A percentile compares a stretch with the other conserved stretches of the same genome.
Evolutionary conservation across 2,113 vertebrate species (phyloP).

Genomic region (Xiphias gladius): DNA sequence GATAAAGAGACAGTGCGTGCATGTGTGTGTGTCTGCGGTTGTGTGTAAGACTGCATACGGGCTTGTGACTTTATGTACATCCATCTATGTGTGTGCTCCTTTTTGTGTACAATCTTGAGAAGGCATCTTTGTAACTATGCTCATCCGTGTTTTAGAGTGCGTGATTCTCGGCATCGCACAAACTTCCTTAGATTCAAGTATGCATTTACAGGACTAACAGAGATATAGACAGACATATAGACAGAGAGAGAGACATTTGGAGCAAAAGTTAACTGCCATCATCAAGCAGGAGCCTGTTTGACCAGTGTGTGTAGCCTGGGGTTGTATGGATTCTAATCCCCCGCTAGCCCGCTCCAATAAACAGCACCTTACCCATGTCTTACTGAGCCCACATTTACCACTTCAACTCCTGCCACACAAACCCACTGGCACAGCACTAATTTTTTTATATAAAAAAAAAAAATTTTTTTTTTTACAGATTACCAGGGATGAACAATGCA

Average conservation of each 20-base stretch:
- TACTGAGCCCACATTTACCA: slow-evolving; percentile 60
- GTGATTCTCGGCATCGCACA: slow-evolving; percentile 14
- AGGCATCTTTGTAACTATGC: not conserved
- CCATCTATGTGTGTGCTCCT: slow-evolving; percentile 5
- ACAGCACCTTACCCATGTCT: slow-evolving; percentile 68
- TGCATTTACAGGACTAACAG: slow-evolving; percentile 15
- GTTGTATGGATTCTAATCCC: slow-evolving; percentile 71
- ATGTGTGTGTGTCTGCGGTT: slow-evolving; percentile 28
- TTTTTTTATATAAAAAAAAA: slow-evolving; percentile 19
- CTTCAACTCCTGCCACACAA: slow-evolving; percentile 51
- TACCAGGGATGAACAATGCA: slow-evolving; percentile 17
- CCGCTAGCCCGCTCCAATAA: slow-evolving; percentile 58
- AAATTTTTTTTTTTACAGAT: slow-evolving; percentile 1
- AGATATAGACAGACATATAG: slow-evolving; percentile 28
- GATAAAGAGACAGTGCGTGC: slow-evolving; percentile 67
- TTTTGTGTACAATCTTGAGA: not conserved
- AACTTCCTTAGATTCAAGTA: slow-evolving; percentile 17
- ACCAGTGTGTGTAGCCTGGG: slow-evolving; percentile 56
- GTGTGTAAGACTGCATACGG: slow-evolving; percentile 19
- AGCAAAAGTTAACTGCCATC: slow-evolving; percentile 51
- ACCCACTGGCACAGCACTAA: slow-evolving; percentile 50
- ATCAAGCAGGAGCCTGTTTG: slow-evolving; percentile 46
- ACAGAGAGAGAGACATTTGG: slow-evolving; percentile 26
- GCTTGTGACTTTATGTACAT: slow-evolving; percentile 5
- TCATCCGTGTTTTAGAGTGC: slow-evolving; percentile 19